A percentile compares a stretch with the other conserved stretches of the same genome.
Evolutionary conservation across 64 coral and sea anemone genomes (phyloP).

Genomic region (Acropora tenuis): DNA sequence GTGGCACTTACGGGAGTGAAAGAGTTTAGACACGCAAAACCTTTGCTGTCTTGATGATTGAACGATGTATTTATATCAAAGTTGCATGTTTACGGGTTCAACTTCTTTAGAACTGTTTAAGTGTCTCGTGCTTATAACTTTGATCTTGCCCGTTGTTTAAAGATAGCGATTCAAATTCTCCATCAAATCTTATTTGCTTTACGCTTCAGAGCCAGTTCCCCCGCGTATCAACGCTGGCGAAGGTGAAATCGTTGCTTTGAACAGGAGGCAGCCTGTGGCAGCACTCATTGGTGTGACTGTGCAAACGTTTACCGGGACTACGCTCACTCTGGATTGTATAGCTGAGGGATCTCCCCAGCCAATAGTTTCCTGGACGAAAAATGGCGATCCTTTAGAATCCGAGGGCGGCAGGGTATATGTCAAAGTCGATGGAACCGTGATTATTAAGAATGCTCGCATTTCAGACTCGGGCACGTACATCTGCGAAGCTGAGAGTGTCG

Average conservation of each 20-base stretch:
- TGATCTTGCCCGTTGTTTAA: too few species aligned
- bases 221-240: slow-evolving; percentile 27
- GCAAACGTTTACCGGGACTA: slow-evolving; percentile 50
- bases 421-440: slow-evolving; percentile 32
- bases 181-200: neutral
- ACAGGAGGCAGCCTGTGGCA: slow-evolving; percentile 25
- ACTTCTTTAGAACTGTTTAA: too few species aligned
- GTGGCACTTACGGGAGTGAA: too few species aligned
- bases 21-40: too few species aligned
- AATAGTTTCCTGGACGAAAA: slow-evolving; percentile 42
- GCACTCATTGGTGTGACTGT: slow-evolving; percentile 43
- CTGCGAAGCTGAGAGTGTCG: slow-evolving; percentile 32
- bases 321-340: slow-evolving; percentile 36
- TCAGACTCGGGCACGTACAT: slow-evolving; percentile 53
- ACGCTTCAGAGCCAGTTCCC: slow-evolving; percentile 10
- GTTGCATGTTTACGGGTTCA: too few species aligned
- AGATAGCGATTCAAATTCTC: too few species aligned
- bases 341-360: slow-evolving; percentile 61
- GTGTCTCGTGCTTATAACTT: too few species aligned
- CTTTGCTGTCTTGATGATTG: too few species aligned
- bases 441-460: slow-evolving; percentile 24
- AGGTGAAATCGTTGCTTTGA: slow-evolving; percentile 11
- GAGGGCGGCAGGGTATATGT: slow-evolving; percentile 18
- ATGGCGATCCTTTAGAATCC: slow-evolving; percentile 15
- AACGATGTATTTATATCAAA: too few species aligned